Evolutionary conservation across 2,797 vertebrate genomes (phyloP), one percentile per base, ranked within the genome.

Genomic region (Sebastes kiyomatsui): DNA sequence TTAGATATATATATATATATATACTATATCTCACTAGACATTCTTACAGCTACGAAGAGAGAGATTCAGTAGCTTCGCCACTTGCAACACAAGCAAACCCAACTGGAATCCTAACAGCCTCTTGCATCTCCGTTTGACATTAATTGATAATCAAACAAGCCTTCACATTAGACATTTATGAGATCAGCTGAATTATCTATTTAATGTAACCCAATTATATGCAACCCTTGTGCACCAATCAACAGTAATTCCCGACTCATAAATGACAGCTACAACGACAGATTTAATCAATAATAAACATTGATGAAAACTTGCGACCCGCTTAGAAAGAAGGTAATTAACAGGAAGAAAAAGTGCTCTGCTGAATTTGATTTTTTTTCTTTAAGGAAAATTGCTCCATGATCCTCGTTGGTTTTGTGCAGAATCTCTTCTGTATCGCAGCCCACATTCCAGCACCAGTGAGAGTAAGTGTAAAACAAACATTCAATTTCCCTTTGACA

Each of bases 111-210:
- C 80, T 75, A 73, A 77, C 75, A 77, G 91, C 76, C 76, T 73
- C 85, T 86, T 12, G 81, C 86, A 67, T 89, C 92, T 90, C 86
- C 59, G 71, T 83, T 86, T 93, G 92, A 94, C 93, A 91, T 91
- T 92, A 94, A 94, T 92, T 94, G 92, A 93, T 93, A 93, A 93
- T 93, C 94, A 93, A 94, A 93, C 92, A 92, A 92, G 92, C 84
- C 91, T 91, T 90, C 82, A 77, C 92, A 94, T 94, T 89, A 91
- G 89, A 91, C 92, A 93, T 94, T 94, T 93, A 94, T 93, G 92
- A 92, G 91, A 95, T 93, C 89, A 93, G 88, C 92, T 79, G 91
- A 92, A 93, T 94, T 93, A 95, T 94, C 93, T 94, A 81, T 93
- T 92, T 92, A 93, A 93, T 90, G 87, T 94, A 94, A 94, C 93